Conservation (phyloP, 2,888 invertebrate genomes). For the Caenorhabditis macrosperma region DNA sequence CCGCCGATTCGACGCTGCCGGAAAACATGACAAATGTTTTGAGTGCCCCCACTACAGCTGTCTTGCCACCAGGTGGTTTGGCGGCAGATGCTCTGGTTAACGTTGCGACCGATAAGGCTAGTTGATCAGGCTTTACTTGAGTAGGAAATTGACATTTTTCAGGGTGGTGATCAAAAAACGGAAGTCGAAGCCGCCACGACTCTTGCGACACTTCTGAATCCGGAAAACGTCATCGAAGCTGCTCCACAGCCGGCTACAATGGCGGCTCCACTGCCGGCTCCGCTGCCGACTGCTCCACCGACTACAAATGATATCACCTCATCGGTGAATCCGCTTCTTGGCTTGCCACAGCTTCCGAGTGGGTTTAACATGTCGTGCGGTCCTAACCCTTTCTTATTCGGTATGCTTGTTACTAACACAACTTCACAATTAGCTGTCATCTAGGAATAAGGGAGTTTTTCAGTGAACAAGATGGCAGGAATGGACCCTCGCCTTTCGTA, state of each 20-base stretch:
- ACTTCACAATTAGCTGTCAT: no score
- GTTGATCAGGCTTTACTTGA: neutral
- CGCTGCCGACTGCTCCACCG: neutral
- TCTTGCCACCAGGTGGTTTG: slow-evolving; percentile 9
- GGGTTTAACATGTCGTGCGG: neutral
- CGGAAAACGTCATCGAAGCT: no score
- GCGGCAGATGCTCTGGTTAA: slow-evolving; percentile 8
- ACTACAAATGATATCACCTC: neutral
- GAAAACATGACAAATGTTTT: slow-evolving; percentile 8
- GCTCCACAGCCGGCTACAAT: no score
- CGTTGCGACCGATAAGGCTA: slow-evolving; percentile 5
- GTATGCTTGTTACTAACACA: no score
- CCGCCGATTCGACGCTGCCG: slow-evolving; percentile 3
- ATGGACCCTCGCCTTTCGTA: neutral
- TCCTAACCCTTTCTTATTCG: neutral
- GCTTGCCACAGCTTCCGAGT: neutral
- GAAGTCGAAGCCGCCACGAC: neutral
- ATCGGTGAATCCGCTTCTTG: neutral
- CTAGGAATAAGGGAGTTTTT: no score
- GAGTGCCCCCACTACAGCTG: slow-evolving; percentile 3
- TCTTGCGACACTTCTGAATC: neutral
- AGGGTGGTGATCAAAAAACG: neutral
- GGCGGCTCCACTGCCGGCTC: no score
- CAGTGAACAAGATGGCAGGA: neutral
- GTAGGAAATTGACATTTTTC: neutral